phyloP scores from a whole-genome alignment of 1,140 invertebrate genomes.

The Anagrus nilaparvatae region DNA sequence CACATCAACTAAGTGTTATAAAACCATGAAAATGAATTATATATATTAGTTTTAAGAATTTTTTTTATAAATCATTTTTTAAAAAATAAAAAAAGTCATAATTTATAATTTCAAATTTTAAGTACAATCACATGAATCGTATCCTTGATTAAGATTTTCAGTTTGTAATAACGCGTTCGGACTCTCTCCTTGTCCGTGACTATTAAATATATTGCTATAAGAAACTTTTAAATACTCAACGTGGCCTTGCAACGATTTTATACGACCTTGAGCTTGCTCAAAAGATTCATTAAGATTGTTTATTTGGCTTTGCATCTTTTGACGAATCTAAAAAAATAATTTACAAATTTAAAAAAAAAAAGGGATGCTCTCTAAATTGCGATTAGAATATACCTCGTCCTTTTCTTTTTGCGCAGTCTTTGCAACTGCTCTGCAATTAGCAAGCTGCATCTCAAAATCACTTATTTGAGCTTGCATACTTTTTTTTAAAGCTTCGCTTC shows the following conservation, averaged over 20 bases:
- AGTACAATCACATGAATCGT: constrained; percentile 34
- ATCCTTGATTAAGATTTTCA: constrained; percentile 17
- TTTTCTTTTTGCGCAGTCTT: constrained; percentile 53
- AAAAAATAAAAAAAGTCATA: no score
- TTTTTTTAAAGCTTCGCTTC: constrained; percentile 50
- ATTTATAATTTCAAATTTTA: constrained; percentile 15
- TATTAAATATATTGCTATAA: constrained; percentile 35
- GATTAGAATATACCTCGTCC: constrained; percentile 51
- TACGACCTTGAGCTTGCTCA: constrained; percentile 53
- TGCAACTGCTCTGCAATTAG: constrained; percentile 49
- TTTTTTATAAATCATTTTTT: no score
- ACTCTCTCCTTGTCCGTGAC: constrained; percentile 19
- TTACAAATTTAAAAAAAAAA: constrained; percentile 8
- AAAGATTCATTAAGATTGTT: constrained; percentile 56
- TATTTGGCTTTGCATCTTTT: constrained; percentile 58
- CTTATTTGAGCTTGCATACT: constrained; percentile 52
- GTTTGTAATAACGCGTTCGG: constrained; percentile 8
- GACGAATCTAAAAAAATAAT: constrained; percentile 40
- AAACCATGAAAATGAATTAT: constrained; percentile 10
- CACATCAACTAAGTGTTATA: no score
- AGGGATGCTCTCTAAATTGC: no score
- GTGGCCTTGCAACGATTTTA: constrained; percentile 51
- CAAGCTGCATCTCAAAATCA: constrained; percentile 55
- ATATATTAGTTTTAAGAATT: neutral
- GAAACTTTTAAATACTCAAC: constrained; percentile 52